Conservation (phyloP, 1,140 invertebrate species). For the Drosophila yakuba region DNA sequence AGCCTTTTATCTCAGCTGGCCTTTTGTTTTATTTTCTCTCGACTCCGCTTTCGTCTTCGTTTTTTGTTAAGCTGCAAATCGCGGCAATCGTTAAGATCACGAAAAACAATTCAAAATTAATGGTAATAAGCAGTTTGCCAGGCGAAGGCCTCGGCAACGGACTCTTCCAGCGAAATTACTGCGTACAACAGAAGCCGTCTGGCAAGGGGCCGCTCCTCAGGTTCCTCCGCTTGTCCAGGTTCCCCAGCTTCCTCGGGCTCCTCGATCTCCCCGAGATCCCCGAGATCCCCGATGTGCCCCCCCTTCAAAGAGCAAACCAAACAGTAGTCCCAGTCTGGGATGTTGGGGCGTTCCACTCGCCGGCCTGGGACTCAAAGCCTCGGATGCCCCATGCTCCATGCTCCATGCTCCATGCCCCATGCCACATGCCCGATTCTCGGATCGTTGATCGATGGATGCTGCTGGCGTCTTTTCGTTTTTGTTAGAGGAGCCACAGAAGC, state of each 20-base stretch:
- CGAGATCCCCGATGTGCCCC: background rate
- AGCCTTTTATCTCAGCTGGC: background rate
- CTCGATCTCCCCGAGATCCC: constrained; percentile 2
- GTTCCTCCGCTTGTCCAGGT: background rate
- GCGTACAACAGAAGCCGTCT: constrained; percentile 84
- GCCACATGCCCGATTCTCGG: constrained; percentile 20
- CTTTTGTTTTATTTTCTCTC: constrained; percentile 39
- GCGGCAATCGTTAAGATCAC: constrained; percentile 85
- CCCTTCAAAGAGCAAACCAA: constrained; percentile 22
- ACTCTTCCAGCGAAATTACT: constrained; percentile 78
- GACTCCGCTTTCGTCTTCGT: constrained; percentile 31
- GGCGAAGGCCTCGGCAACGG: constrained; percentile 24
- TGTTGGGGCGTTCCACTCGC: constrained; percentile 67
- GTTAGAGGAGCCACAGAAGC: constrained; percentile 54
- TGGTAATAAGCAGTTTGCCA: constrained; percentile 84
- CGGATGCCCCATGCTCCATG: background rate
- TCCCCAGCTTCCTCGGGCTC: constrained; percentile 11
- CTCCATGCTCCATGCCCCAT: background rate
- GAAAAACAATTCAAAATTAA: constrained; percentile 85
- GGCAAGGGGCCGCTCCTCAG: constrained; percentile 54
- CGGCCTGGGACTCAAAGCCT: constrained; percentile 31
- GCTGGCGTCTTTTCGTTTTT: constrained; percentile 53
- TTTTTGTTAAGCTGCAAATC: constrained; percentile 81
- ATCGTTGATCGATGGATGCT: constrained; percentile 73
- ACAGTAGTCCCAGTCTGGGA: constrained; percentile 47